Evolutionary conservation across 2,113 vertebrate genomes (phyloP).

Genomic region (Tetraodon nigroviridis): DNA sequence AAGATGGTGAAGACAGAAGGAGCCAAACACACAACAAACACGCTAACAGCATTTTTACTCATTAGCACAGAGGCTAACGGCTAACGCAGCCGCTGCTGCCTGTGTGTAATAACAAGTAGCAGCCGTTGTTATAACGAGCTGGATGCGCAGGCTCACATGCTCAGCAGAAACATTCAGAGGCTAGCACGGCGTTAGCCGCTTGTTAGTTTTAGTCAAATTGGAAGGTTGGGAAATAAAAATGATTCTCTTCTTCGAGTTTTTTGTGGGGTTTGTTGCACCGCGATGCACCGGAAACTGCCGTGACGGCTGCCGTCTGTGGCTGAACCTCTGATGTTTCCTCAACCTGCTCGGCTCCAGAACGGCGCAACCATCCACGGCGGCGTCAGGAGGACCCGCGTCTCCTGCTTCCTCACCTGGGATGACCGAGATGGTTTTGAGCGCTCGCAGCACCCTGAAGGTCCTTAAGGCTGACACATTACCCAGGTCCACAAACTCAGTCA

Average conservation of each 20-base stretch:
- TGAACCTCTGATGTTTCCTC: slow-evolving; percentile 69
- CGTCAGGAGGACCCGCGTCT: not conserved
- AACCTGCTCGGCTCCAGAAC: slow-evolving; percentile 8
- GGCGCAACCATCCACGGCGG: not conserved
- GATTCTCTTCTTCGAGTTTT: too few relatives aligned
- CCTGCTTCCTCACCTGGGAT: slow-evolving; percentile 90
- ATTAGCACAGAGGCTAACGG: too few relatives aligned
- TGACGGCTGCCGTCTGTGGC: slow-evolving; percentile 5
- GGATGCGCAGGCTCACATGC: slow-evolving; percentile 43
- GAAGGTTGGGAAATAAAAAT: too few relatives aligned
- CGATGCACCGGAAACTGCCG: too few relatives aligned
- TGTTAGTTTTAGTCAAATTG: too few relatives aligned
- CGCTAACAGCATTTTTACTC: not conserved
- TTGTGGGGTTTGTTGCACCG: too few relatives aligned
- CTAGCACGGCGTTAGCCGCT: slow-evolving; percentile 4
- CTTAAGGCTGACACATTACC: slow-evolving; percentile 99
- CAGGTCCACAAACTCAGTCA: slow-evolving; percentile 99
- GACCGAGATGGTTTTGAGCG: slow-evolving; percentile 99
- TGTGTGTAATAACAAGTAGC: too few relatives aligned
- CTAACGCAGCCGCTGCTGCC: too few relatives aligned
- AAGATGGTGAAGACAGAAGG: slow-evolving; percentile 41
- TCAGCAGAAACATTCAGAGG: slow-evolving; percentile 49
- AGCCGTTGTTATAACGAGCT: too few relatives aligned
- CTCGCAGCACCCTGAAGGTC: slow-evolving; percentile 98
- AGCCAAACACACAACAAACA: slow-evolving; percentile 38